Base-by-base conservation (phyloP, 2,888 invertebrate species). In the Mythimna vitellina region DNA sequence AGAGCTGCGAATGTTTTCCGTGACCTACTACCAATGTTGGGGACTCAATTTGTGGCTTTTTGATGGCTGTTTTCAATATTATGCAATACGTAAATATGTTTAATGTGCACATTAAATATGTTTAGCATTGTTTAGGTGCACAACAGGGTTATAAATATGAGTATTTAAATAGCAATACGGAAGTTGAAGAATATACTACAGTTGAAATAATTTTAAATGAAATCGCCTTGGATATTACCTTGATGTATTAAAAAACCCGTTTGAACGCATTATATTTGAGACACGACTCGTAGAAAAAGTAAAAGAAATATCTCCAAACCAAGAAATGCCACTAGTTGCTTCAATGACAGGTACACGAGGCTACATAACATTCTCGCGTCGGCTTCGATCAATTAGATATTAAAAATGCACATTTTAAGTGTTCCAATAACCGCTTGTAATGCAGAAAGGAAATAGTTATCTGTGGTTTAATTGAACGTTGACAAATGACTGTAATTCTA, bases 401-500 rank as follows among this genome's bases (percentile, higher is more conserved):
- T 64, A 60, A 76, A 84, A 78, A 81, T 84, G 72, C 69, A 67
- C 83, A 82, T 80, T 80, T 72, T 32, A 76, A 76, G 60, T 66
- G 64, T 79, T 84, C 80, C 42, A 49, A 70, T 66, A 73, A 79
- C 62, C 63, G 70, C 42, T 82, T 74, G 65, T 56, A 65, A 84
- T 78, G 75, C 74, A 79, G 74, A 49, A 49, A 84, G 81, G 81
- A 84, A 84, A 76, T 73, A 78, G 69, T 70, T 84, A 73, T 74
- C 54, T 70, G 64, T 57, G 51, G 12, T 69, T 73, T 84, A 84
- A 84, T 82, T 82, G 81, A 35, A 54, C 61, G 25, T 29, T 73
- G 80, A 69, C 61, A 74, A 74, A 78, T 80, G 73, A 49, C 38
- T 61, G 57, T 60, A 49, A 67, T 70, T 51, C 51, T 53, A 54